Conservation (phyloP, 2,797 vertebrate species). For the Numenius phaeopus region DNA sequence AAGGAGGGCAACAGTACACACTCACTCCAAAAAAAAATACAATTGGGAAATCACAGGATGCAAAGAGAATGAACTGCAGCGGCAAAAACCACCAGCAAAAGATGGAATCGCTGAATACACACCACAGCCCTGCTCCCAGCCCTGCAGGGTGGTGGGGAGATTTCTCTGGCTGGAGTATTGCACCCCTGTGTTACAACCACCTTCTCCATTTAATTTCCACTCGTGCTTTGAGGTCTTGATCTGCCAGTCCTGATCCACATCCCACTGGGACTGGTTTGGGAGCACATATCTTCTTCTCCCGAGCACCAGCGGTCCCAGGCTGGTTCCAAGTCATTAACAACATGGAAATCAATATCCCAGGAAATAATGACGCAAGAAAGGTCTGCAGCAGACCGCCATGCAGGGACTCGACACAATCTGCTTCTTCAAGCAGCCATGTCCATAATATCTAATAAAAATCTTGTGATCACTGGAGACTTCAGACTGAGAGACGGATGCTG, state of each 20-base stretch:
- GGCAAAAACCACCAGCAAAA: neutral
- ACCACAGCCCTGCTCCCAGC: rapidly evolving
- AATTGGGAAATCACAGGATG: neutral
- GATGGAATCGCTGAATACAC: neutral
- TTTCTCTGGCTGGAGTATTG: neutral
- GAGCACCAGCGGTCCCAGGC: rapidly evolving
- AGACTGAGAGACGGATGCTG: neutral
- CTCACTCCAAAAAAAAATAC: rapidly evolving
- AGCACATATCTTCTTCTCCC: neutral
- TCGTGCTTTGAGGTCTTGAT: neutral
- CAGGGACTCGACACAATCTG: neutral
- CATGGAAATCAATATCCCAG: neutral
- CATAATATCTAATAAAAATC: neutral
- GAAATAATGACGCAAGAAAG: neutral
- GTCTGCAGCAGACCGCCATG: neutral
- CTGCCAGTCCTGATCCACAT: neutral
- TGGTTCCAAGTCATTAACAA: neutral
- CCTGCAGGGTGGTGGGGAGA: neutral
- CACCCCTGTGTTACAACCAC: neutral
- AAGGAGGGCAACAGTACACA: rapidly evolving
- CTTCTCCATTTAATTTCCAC: neutral
- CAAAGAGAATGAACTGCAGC: neutral
- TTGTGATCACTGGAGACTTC: neutral
- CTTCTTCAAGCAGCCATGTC: neutral
- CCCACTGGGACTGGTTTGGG: neutral